Base-by-base conservation (phyloP, 2,888 invertebrate species). In the Mayetiola destructor region DNA sequence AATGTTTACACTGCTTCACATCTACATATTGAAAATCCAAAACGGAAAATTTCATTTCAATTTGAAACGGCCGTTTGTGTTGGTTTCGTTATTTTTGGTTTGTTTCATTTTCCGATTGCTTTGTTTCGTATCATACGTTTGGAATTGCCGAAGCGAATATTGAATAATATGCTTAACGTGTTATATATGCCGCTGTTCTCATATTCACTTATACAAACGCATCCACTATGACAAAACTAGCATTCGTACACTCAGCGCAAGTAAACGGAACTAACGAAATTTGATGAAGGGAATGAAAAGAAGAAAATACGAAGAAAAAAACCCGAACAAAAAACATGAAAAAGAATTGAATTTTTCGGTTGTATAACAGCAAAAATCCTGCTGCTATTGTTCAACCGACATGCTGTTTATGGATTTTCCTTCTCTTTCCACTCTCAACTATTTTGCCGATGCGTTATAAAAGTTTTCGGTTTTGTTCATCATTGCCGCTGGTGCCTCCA, bases 331-430 rank as follows among this genome's bases (percentile, higher is more conserved):
- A 27, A 48, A 2, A 27, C 27, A 48, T 48, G 48, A 48, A 48
- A 48, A 48, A 27, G 48, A 48, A 48, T 48, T 48, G 48, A 48
- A 48, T 48, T 48, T 48, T 48, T 48, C 48, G 48, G 27, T 48
- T 48, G 27, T n/a, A 48, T 23, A 48, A 27, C 20, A 16, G n/a
- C n/a, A n/a, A n/a, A n/a, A 16, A 2, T 48, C 27, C 27, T 48
- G 48, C 48, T 27, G 27, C 48, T 48, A 48, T 48, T 27, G 48
- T 27, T 48, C 23, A 21, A 10, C 23, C 23, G 42, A 21, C 12
- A 36, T 36, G 36, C 39, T 20, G 39, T 39, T 39, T 16, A 39
- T 23, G 2, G 27, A 23, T 23, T 27, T 42, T 9, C n/a, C 2
- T 48, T 14, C 16, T 16, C 10, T 20, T 6, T 16, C 10, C n/a